Percentiles rank a stretch among this genome's conserved stretches.
phyloP scores from a whole-genome alignment of 2,888 invertebrate genomes.

The Punctoribates punctum region DNA sequence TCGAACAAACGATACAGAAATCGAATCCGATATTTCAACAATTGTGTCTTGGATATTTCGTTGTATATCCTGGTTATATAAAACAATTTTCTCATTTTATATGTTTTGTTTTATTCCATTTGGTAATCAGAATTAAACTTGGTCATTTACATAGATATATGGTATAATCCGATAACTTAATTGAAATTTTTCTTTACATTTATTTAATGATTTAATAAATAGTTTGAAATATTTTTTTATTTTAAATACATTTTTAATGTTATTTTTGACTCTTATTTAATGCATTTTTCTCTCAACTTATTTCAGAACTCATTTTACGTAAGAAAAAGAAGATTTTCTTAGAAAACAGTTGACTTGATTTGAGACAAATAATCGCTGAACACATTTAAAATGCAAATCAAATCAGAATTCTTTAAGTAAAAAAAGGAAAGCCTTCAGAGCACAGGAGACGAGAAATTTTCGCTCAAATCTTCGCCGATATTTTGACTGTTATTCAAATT shows the following conservation, averaged over 20 bases:
- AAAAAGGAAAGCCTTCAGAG: background rate
- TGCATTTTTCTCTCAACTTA: too few species aligned
- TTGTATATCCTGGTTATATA: constrained; percentile 33
- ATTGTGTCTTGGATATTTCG: constrained; percentile 22
- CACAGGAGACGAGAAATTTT: background rate
- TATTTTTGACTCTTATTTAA: too few species aligned
- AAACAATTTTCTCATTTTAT: constrained; percentile 12
- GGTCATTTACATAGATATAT: background rate
- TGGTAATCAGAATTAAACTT: background rate
- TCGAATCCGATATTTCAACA: background rate
- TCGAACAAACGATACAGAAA: too few species aligned
- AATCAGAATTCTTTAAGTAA: background rate
- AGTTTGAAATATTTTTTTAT: too few species aligned
- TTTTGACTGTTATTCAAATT: background rate
- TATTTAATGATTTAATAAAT: too few species aligned
- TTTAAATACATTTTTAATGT: too few species aligned
- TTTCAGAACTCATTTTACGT: too few species aligned
- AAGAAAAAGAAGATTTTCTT: too few species aligned
- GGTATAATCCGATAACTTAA: background rate
- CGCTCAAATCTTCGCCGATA: background rate
- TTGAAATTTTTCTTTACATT: background rate
- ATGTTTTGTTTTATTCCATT: background rate
- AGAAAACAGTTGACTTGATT: too few species aligned
- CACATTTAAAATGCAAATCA: background rate
- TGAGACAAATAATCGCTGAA: too few species aligned